Evolutionary conservation across 1,140 invertebrate species (phyloP), one percentile per base, ranked within the genome.

Genomic region (Trialeurodes vaporariorum): DNA sequence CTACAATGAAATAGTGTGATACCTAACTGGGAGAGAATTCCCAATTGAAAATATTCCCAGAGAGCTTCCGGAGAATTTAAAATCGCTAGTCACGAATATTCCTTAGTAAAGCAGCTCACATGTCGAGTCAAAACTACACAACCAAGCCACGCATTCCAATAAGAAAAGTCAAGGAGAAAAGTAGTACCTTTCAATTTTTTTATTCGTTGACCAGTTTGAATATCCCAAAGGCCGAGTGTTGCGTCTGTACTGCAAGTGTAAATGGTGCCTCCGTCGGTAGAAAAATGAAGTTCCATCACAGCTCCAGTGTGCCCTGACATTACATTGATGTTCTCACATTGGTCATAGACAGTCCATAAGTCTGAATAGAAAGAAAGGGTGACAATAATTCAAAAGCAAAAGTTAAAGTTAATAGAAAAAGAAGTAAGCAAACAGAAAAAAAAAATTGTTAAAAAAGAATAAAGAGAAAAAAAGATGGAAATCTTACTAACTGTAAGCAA

Each of bases 321-420:
- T 11, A 90, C 85, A 71, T 91, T 92, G 70, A 97, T 87, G 79
- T 98, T 99, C 74, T 99, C 95, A 82, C 96, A 99, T 76, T 99
- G 95, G 2, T 93, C 96, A 79, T 96, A 97, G 1, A 96, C 92
- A 79, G 92, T 95, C 98, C 98, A 99, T 71, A 99, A 83, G 77
- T 91, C 94, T 97, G 76, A 66, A 84, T 82, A 25, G 73, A 71
- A 75, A 70, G 59, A 70, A 61, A 74, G 69, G 64, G 25, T 25
- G 61, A 58, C 26, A 1, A 40, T 21, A 49, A 24, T 24, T 13
- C 61, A 64, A 22, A 21, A 59, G 17, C 17, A 59, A 67, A 27
- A n/a, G 24, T 9, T n/a, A 67, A 21, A 11, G 22, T 5, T 13
- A 17, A 60, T 13, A 24, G 2, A 11, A 9, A 11, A 62, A 34